A percentile compares a stretch with the other conserved stretches of the same genome.
Conservation (phyloP, 2,797 vertebrate genomes). For the Uromys caudimaculatus region DNA sequence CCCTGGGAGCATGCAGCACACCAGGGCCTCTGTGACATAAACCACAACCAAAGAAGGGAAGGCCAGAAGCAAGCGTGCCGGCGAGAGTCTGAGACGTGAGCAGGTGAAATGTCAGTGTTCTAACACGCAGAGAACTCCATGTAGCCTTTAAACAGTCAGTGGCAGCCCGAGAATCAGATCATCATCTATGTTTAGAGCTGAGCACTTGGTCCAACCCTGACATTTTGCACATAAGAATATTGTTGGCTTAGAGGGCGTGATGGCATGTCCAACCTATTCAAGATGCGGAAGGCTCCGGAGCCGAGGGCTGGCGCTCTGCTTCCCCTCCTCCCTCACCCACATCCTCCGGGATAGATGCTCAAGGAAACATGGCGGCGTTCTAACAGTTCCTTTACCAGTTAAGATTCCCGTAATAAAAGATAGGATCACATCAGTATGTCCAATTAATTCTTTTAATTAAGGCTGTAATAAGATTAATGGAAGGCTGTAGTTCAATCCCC, state of each 20-base stretch:
- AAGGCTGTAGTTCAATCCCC: constrained; percentile 16
- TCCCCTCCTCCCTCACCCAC: neutral
- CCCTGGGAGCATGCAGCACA: neutral
- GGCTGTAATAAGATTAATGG: neutral
- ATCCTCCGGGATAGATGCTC: neutral
- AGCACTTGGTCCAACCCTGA: neutral
- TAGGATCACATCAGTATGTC: neutral
- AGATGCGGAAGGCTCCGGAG: neutral
- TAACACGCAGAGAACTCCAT: constrained; percentile 44
- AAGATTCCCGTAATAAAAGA: neutral
- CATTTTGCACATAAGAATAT: constrained; percentile 6
- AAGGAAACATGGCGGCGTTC: neutral
- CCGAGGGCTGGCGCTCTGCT: neutral
- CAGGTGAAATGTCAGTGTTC: neutral
- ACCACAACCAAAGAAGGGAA: neutral
- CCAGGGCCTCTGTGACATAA: neutral
- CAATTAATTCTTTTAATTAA: neutral
- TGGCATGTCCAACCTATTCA: neutral
- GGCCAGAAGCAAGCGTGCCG: neutral
- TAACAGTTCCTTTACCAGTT: neutral
- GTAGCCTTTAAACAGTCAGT: constrained; percentile 29
- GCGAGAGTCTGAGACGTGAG: neutral
- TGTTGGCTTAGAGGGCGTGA: neutral
- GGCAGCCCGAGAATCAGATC: constrained; percentile 41
- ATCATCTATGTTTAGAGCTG: constrained; percentile 35